Evolutionary conservation across 1,140 invertebrate species (phyloP).

Genomic region (Drosophila sproati): DNA sequence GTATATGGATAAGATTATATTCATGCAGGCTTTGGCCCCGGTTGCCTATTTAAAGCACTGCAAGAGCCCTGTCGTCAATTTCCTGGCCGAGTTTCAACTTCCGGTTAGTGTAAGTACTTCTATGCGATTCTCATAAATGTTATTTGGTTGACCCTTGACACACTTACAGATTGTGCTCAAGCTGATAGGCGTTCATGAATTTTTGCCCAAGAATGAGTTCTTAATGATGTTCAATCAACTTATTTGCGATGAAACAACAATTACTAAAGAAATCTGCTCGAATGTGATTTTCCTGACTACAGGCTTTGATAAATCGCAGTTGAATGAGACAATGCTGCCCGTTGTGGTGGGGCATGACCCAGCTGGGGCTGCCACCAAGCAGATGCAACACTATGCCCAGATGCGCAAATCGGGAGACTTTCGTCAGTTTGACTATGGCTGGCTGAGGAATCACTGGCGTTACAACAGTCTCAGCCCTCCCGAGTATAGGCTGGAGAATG

Average conservation of each 20-base stretch:
- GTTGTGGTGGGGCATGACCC: slow-evolving; percentile 91
- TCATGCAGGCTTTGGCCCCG: slow-evolving; percentile 88
- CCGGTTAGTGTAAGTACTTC: slow-evolving; percentile 68
- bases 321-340: slow-evolving; percentile 88
- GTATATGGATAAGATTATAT: slow-evolving; percentile 88
- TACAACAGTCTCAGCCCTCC: slow-evolving; percentile 87
- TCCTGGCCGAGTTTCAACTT: slow-evolving; percentile 72
- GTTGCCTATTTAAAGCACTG: slow-evolving; percentile 84
- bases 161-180: slow-evolving; percentile 63
- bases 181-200: slow-evolving; percentile 86
- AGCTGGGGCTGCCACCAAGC: slow-evolving; percentile 91
- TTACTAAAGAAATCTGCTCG: slow-evolving; percentile 85
- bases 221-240: slow-evolving; percentile 79
- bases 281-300: slow-evolving; percentile 87
- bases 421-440: slow-evolving; percentile 85
- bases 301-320: slow-evolving; percentile 86
- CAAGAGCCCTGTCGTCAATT: slow-evolving; percentile 77
- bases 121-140: background rate
- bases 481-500: slow-evolving; percentile 86
- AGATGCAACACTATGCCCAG: slow-evolving; percentile 90
- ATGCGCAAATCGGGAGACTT: slow-evolving; percentile 85
- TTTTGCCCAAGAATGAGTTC: slow-evolving; percentile 85
- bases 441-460: slow-evolving; percentile 79
- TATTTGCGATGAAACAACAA: slow-evolving; percentile 85
- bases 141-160: background rate